Evolutionary conservation across 2,888 invertebrate genomes (phyloP).

Genomic region (Drosophila helvetica): DNA sequence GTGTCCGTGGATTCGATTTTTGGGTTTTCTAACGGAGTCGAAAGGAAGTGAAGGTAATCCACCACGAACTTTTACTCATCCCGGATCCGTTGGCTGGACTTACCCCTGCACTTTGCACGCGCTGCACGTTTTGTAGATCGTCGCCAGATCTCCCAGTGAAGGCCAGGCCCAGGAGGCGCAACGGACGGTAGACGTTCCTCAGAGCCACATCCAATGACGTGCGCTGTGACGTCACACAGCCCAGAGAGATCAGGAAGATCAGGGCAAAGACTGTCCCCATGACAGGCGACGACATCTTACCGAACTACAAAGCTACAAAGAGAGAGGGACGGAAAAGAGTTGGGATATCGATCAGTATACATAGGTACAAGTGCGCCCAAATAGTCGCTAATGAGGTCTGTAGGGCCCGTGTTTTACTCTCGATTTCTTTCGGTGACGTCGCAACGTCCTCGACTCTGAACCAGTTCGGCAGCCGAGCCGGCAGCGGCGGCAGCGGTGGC

Average conservation of each 20-base stretch:
- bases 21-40: conserved; percentile 79
- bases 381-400: conserved; percentile 16
- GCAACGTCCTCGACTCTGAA: conserved; percentile 63
- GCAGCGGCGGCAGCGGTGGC: neutral
- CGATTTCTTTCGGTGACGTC: conserved; percentile 62
- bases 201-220: conserved; percentile 74
- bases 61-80: neutral
- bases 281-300: conserved; percentile 31
- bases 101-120: conserved; percentile 74
- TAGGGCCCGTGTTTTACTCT: conserved; percentile 46
- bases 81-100: conserved; percentile 35
- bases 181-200: conserved; percentile 62
- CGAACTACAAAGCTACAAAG: conserved; percentile 6
- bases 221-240: conserved; percentile 69
- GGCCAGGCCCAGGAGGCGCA: conserved; percentile 72
- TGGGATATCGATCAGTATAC: neutral
- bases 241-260: conserved; percentile 39
- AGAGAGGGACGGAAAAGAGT: conserved; percentile 5
- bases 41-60: neutral
- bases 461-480: conserved; percentile 72
- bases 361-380: too few relatives aligned
- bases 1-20: conserved; percentile 67
- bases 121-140: conserved; percentile 67
- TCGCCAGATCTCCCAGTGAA: conserved; percentile 80
- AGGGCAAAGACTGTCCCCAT: conserved; percentile 31